Evolutionary conservation across 2,113 vertebrate genomes (phyloP), one percentile per base, ranked within the genome.

Genomic region (Ammodytes dubius): DNA sequence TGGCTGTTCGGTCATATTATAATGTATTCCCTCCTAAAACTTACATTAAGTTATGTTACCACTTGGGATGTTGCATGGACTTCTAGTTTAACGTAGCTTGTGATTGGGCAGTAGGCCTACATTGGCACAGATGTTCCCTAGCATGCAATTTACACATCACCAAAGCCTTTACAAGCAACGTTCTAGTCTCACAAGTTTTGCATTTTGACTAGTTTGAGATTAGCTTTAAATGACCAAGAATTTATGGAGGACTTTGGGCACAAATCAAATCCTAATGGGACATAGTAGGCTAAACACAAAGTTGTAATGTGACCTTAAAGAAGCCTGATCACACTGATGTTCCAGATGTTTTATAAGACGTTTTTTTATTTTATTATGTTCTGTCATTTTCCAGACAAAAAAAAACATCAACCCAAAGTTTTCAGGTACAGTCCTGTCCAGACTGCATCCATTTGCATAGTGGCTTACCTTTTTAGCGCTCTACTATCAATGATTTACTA

Each of bases 401-500:
- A 45, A 58, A 56, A 52, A 15, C n/a, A 8, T 17, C 5, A 71
- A 80, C 54, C 2, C 0, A 57, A 65, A 47, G 46, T 49, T 56
- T 59, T 77, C 47, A 69, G 56, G 35, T 73, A 37, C 57, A 77
- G 19, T 72, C 56, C 17, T 77, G 67, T 73, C 67, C 52, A 54
- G 54, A 35, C 66, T 64, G 35, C 59, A 79, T 74, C 37, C 69
- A 88, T 84, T 71, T 80, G 83, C 77, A 82, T 71, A 76, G 67
- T 79, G 66, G 71, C 69, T 78, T 82, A 67, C 73, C 88, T 82
- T 83, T 27, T 79, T 76, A 74, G 74, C 61, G 40, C 77, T 86
- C 71, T 75, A 64, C 86, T 85, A 92, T 92, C 87, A 93, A 88
- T 92, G 84, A 91, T 93, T 95, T 79, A 91, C 87, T 54, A 87